These are phyloP conservation scores for Plodia interpunctella DNA, from an alignment of 1,140 invertebrate genomes.

Conservation along the genomic window DNA sequence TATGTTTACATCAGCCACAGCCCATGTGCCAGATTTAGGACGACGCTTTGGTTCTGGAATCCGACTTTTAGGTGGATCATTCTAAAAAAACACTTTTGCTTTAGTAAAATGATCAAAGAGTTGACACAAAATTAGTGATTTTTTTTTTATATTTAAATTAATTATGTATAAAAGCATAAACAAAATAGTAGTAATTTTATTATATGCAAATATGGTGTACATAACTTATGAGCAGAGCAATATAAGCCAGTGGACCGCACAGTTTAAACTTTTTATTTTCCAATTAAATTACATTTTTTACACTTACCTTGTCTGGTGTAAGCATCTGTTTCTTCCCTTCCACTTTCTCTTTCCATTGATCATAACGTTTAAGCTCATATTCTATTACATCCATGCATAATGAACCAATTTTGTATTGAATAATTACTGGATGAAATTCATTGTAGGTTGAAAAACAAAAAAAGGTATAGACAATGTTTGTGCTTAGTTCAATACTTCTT, in stretches of 20 bases:
- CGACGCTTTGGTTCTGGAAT: conserved; percentile 82
- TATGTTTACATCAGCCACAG: conserved; percentile 74
- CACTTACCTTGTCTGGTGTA: conserved; percentile 64
- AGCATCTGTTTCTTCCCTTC: conserved; percentile 79
- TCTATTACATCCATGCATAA: conserved; percentile 97
- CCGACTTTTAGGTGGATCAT: conserved; percentile 80
- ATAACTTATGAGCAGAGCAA: too few species aligned
- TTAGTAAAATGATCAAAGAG: too few species aligned
- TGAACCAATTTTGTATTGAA: conserved; percentile 89
- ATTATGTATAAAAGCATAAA: too few species aligned
- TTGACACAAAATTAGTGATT: too few species aligned
- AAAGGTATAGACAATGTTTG: conserved; percentile 97
- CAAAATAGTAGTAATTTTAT: too few species aligned
- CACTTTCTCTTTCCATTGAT: conserved; percentile 95
- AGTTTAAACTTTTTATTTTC: too few species aligned
- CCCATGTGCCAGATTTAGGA: conserved; percentile 82
- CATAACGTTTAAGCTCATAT: conserved; percentile 94
- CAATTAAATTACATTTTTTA: background rate
- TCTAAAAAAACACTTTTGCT: conserved; percentile 40
- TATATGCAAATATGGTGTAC: too few species aligned
- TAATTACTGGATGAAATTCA: conserved; percentile 95
- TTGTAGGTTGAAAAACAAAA: conserved; percentile 98
- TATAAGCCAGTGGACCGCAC: too few species aligned
- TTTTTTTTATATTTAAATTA: too few species aligned
- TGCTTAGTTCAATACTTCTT: conserved; percentile 96